Evolutionary conservation across 1,140 invertebrate species (phyloP).

Genomic region (Bradysia coprophila): DNA sequence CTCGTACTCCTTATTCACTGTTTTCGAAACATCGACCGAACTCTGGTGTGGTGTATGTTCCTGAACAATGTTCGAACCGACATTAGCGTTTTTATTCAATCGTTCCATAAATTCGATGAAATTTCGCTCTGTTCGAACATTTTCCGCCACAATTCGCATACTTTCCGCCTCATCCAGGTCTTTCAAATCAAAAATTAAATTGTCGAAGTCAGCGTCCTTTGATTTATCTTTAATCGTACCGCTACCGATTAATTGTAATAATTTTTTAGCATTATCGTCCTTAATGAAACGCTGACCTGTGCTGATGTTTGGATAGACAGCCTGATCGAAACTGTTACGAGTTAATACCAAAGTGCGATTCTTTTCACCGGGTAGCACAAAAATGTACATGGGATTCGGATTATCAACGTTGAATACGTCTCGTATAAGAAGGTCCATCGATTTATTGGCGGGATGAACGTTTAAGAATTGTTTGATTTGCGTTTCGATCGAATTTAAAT

Average conservation of each 20-base stretch:
- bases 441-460: not conserved
- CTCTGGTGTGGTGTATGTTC: not conserved
- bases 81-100: not conserved
- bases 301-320: constrained; percentile 18
- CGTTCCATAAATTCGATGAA: constrained; percentile 2
- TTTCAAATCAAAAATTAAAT: not conserved
- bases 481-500: not conserved
- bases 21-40: too few species aligned
- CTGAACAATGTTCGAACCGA: not conserved
- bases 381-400: constrained; percentile 12
- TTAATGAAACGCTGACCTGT: not conserved
- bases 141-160: constrained; percentile 3
- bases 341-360: constrained; percentile 12
- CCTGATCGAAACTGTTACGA: constrained; percentile 13
- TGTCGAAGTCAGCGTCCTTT: not conserved
- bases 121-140: constrained; percentile 2
- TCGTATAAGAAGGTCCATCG: constrained; percentile 13
- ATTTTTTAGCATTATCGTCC: not conserved
- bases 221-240: constrained; percentile 1
- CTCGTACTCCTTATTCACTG: not conserved
- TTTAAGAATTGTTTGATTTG: not conserved
- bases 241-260: not conserved
- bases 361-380: constrained; percentile 12
- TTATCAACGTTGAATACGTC: constrained; percentile 16
- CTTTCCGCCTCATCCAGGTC: not conserved